Evolutionary conservation across 1,140 invertebrate species (phyloP).

Genomic region (Achroia grisella): DNA sequence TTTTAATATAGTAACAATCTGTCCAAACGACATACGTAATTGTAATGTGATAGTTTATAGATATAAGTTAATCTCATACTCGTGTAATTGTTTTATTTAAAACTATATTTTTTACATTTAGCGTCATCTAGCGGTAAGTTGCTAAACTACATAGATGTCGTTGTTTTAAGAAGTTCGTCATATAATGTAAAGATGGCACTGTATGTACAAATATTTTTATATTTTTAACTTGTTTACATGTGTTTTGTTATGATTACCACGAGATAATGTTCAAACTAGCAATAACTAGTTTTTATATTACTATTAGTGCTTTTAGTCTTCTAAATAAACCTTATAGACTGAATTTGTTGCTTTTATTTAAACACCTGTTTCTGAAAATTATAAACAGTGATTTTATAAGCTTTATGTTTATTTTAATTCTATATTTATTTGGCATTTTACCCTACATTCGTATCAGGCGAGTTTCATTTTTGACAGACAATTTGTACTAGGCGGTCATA

Average conservation of each 20-base stretch:
- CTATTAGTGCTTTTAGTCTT: constrained; percentile 12
- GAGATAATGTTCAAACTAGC: constrained; percentile 23
- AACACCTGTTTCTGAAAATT: too few relatives aligned
- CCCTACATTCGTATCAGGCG: too few relatives aligned
- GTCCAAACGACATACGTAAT: constrained; percentile 19
- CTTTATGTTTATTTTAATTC: background rate
- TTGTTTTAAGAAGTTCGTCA: background rate
- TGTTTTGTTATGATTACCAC: background rate
- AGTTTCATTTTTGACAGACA: too few relatives aligned
- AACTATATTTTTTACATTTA: background rate
- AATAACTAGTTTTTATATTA: constrained; percentile 18
- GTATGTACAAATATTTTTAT: background rate
- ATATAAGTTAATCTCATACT: constrained; percentile 4
- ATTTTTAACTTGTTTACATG: too few relatives aligned
- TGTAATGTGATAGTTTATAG: constrained; percentile 9
- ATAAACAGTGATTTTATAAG: too few relatives aligned
- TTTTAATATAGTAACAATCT: constrained; percentile 3
- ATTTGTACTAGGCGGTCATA: too few relatives aligned
- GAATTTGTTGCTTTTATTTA: background rate
- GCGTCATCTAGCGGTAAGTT: background rate
- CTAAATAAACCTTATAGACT: constrained; percentile 17
- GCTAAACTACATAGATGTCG: background rate
- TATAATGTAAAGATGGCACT: background rate
- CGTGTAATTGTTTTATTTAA: background rate
- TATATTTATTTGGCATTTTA: too few relatives aligned